Evolutionary conservation across 2,797 vertebrate genomes (phyloP), one percentile per base, ranked within the genome.

Genomic region (Alcedo atthis): DNA sequence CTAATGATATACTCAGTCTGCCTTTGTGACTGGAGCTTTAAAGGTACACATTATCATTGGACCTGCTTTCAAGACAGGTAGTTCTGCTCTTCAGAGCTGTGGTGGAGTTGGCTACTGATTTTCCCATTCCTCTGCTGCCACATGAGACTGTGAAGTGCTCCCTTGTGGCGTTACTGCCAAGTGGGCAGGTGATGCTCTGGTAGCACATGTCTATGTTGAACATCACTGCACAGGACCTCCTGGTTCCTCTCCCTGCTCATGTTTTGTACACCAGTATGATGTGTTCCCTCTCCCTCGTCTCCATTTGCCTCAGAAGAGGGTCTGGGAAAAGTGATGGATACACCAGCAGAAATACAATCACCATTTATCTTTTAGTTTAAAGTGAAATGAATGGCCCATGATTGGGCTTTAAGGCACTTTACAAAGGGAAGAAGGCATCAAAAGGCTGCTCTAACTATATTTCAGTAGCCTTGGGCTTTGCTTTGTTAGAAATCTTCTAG

Each of bases 151-250:
- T 0, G 0, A 51, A 81, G 37, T 35, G 51, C 46, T 92, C 42
- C 43, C 17, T 25, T 22, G 59, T 48, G 73, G 58, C 0, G 0
- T 33, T 32, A 30, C 7, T 43, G 33, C 37, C 73, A 33, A 78
- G 43, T 1, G 0, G 16, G 28, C 1, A 0, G 22, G 37, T 35
- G 70, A 18, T 66, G 48, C n/a, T 69, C 0, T 0, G 25, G 20
- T 17, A 6, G 30, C 28, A 10, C 2, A 1, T 4, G 75, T 26
- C 51, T 84, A 2, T 3, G 0, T 0, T 21, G 17, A 68, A 6
- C 12, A 53, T 62, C 43, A 10, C 24, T 22, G 51, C 15, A 21
- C 32, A 54, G 21, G 9, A 81, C 32, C 19, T 68, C 20, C 33
- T 4, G 5, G 10, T 33, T 46, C 28, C 33, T 35, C 45, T 53